Percentiles rank a stretch among this genome's conserved stretches.
Conservation (phyloP, 2,797 vertebrate genomes). For the Hipposideros larvatus region DNA sequence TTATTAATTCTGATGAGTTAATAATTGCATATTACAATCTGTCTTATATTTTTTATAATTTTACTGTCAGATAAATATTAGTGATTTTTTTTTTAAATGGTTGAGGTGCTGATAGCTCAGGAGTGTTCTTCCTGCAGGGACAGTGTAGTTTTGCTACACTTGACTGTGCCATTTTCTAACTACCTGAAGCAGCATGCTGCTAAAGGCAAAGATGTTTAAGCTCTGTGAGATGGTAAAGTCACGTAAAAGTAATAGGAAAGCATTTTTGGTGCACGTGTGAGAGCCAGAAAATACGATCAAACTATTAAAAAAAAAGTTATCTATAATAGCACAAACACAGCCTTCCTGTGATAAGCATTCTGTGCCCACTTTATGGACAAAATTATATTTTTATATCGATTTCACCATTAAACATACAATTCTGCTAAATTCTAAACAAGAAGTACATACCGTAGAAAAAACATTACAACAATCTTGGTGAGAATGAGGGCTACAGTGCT, state of each 20-base stretch:
- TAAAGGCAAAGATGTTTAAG: background rate
- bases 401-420: background rate
- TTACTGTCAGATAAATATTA: background rate
- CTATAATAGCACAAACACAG: background rate
- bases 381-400: background rate
- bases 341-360: background rate
- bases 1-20: background rate
- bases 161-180: background rate
- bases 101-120: background rate
- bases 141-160: background rate
- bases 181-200: background rate
- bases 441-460: background rate
- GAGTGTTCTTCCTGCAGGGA: background rate
- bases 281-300: background rate
- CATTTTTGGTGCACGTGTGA: background rate
- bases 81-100: background rate
- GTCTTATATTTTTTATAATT: background rate
- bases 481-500: background rate
- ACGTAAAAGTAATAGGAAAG: background rate
- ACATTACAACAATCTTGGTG: background rate
- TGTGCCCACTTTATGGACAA: background rate
- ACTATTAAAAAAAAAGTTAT: background rate
- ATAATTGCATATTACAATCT: background rate
- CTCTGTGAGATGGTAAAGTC: background rate
- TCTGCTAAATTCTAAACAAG: conserved; percentile 21